A percentile compares a stretch with the other conserved stretches of the same genome.
phyloP scores from a whole-genome alignment of 2,888 invertebrate genomes.

The Teleiodes luculella region DNA sequence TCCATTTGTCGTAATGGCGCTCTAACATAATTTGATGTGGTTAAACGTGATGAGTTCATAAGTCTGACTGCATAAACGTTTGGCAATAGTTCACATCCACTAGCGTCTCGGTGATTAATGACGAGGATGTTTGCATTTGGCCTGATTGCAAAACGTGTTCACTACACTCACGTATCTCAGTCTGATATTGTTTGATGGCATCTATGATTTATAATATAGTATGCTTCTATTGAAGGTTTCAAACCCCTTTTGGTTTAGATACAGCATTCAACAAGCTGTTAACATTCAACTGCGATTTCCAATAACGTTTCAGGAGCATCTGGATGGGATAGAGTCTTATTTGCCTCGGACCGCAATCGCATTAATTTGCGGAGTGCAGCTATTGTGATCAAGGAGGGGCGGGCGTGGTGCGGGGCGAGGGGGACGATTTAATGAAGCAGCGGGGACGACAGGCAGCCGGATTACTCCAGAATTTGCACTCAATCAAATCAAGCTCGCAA shows the following conservation, averaged over 20 bases:
- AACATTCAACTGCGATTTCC: constrained; percentile 9
- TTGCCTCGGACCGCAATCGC: constrained; percentile 62
- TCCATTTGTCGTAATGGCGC: constrained; percentile 39
- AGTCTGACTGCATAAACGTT: constrained; percentile 54
- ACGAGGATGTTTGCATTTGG: constrained; percentile 39
- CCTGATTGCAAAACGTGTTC: constrained; percentile 45
- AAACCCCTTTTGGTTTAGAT: not conserved
- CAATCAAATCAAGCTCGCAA: constrained; percentile 77
- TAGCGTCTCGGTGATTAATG: constrained; percentile 55
- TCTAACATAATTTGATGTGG: constrained; percentile 49
- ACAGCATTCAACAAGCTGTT: constrained; percentile 6
- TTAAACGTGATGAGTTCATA: constrained; percentile 63
- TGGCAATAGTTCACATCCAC: constrained; percentile 54
- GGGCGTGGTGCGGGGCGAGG: constrained; percentile 29
- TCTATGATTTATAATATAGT: not conserved
- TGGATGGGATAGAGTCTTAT: constrained; percentile 33
- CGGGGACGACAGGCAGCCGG: constrained; percentile 69
- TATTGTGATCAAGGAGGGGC: constrained; percentile 50
- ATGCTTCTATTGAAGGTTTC: not conserved
- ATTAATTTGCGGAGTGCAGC: constrained; percentile 73
- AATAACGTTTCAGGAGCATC: constrained; percentile 3
- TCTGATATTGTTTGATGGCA: not conserved
- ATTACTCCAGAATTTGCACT: constrained; percentile 75
- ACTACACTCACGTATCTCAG: constrained; percentile 1
- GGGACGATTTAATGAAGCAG: constrained; percentile 75